Percentiles rank a stretch among this genome's conserved stretches.
Evolutionary conservation across 2,797 vertebrate species (phyloP).

Genomic region (Tachyglossus aculeatus): DNA sequence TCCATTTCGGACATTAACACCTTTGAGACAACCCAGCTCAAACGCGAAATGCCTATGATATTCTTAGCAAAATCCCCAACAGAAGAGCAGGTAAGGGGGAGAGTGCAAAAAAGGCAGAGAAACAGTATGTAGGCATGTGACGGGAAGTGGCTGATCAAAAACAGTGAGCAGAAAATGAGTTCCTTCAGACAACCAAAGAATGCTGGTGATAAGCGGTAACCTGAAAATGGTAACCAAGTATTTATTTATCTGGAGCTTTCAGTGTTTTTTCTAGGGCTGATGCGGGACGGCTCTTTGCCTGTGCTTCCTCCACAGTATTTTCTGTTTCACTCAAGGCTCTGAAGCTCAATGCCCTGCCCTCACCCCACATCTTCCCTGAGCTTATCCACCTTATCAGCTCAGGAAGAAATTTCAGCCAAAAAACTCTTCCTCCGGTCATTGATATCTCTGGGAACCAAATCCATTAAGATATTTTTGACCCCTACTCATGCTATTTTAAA

Average conservation of each 20-base stretch:
- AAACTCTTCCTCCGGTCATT: constrained; percentile 76
- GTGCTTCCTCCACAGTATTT: not conserved
- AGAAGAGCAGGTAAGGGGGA: not conserved
- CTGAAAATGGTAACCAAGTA: not conserved
- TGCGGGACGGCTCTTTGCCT: not conserved
- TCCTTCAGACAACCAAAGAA: not conserved
- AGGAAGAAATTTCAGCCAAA: constrained; percentile 79
- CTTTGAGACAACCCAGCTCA: too few species aligned
- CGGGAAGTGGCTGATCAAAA: constrained; percentile 33
- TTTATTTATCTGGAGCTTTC: not conserved
- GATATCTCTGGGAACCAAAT: constrained; percentile 81
- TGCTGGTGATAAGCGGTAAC: not conserved
- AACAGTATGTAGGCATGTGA: not conserved
- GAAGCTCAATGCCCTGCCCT: not conserved
- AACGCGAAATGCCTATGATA: too few species aligned
- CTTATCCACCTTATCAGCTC: constrained; percentile 72
- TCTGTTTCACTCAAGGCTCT: not conserved
- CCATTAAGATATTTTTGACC: constrained; percentile 83
- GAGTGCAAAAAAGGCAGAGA: not conserved
- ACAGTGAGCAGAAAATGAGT: not conserved
- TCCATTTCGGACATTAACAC: too few species aligned
- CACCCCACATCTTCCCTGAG: constrained; percentile 52
- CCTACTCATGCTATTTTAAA: constrained; percentile 78
- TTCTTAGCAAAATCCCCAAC: too few species aligned
- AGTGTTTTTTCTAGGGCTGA: not conserved